Evolutionary conservation across 2,797 vertebrate species (phyloP).

Genomic region (Pipistrellus pipistrellus): DNA sequence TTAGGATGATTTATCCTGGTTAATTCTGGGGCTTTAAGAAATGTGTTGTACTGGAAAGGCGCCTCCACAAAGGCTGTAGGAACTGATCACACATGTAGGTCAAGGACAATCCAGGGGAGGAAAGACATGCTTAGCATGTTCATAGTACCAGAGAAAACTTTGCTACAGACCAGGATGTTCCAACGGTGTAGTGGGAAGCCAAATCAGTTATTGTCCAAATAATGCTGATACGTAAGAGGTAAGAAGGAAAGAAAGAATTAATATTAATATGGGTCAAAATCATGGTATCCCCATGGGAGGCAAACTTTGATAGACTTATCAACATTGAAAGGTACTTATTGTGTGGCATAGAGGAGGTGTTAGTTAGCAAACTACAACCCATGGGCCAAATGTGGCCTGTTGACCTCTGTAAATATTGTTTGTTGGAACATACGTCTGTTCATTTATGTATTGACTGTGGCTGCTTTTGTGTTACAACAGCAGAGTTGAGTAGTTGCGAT

Average conservation of each 20-base stretch:
- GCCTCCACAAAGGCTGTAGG: not conserved
- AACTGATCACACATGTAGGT: not conserved
- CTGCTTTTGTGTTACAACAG: not conserved
- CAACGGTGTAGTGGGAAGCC: not conserved
- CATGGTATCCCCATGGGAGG: not conserved
- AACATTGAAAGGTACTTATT: not conserved
- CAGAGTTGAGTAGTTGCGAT: not conserved
- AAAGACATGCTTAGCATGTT: not conserved
- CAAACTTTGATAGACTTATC: not conserved
- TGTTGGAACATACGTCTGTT: not conserved
- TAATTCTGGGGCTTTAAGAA: not conserved
- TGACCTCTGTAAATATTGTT: not conserved
- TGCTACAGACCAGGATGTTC: not conserved
- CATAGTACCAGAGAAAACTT: not conserved
- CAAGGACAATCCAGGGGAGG: not conserved
- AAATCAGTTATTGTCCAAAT: not conserved
- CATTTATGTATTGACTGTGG: not conserved
- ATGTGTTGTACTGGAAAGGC: not conserved
- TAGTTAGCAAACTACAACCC: not conserved
- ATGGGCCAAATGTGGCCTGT: not conserved
- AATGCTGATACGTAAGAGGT: not conserved
- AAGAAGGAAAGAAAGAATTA: not conserved
- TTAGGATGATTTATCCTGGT: not conserved
- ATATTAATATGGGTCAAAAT: constrained; percentile 3
- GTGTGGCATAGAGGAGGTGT: not conserved